Evolutionary conservation across 1,140 invertebrate genomes (phyloP).

Genomic region (Dendroctonus valens): DNA sequence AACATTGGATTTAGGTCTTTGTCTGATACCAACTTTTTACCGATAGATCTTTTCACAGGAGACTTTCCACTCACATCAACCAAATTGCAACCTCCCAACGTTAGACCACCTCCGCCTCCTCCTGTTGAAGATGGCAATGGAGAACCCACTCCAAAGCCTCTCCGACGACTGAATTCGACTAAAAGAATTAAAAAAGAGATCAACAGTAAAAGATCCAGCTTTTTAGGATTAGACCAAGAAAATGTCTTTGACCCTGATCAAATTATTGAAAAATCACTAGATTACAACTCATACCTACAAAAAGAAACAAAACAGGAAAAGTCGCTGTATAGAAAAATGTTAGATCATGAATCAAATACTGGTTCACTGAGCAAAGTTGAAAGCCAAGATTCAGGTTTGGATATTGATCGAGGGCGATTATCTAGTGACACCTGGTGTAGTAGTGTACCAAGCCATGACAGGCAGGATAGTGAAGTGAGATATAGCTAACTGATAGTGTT

Average conservation of each 20-base stretch:
- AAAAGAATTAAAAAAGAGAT: slow-evolving; percentile 84
- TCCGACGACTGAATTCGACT: slow-evolving; percentile 76
- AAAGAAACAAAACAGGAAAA: slow-evolving; percentile 78
- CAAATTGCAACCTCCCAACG: slow-evolving; percentile 74
- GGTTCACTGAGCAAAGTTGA: slow-evolving; percentile 51
- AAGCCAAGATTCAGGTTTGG: slow-evolving; percentile 74
- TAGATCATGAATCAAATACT: slow-evolving; percentile 43
- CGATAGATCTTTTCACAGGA: background rate
- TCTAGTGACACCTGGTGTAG: slow-evolving; percentile 61
- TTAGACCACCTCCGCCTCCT: slow-evolving; percentile 72
- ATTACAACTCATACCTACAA: slow-evolving; percentile 74
- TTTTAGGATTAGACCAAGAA: slow-evolving; percentile 76
- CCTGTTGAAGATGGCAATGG: slow-evolving; percentile 59
- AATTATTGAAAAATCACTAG: slow-evolving; percentile 70
- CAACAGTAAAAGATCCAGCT: slow-evolving; percentile 78
- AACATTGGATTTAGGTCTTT: too few relatives aligned
- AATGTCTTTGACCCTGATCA: slow-evolving; percentile 66
- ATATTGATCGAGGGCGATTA: slow-evolving; percentile 60
- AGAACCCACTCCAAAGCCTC: slow-evolving; percentile 34
- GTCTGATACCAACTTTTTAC: background rate
- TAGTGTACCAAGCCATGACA: slow-evolving; percentile 68
- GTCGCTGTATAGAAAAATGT: slow-evolving; percentile 63
- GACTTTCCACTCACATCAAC: slow-evolving; percentile 53
- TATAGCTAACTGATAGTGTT: slow-evolving; percentile 2
- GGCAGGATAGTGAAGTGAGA: slow-evolving; percentile 68